Conservation (phyloP, 2,888 invertebrate genomes). For the Drosophila ustulata region DNA sequence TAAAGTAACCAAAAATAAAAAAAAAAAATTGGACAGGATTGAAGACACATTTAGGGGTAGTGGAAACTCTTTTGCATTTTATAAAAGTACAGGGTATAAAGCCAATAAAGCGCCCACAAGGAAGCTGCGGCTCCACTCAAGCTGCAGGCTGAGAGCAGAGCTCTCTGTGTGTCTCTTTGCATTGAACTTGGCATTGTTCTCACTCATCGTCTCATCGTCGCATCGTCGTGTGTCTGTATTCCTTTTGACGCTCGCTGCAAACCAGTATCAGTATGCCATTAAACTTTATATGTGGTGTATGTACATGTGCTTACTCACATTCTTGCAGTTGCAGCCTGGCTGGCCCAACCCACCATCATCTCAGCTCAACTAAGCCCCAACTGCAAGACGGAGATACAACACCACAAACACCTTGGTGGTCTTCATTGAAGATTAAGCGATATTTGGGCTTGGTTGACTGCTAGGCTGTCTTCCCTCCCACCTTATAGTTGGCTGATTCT, state of each 20-base stretch:
- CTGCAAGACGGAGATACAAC: background rate
- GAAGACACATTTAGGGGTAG: background rate
- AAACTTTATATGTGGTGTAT: slow-evolving; percentile 51
- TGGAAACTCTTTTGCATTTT: background rate
- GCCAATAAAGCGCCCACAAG: slow-evolving; percentile 66
- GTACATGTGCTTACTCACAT: slow-evolving; percentile 12
- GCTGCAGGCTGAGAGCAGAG: no score
- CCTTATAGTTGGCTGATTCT: slow-evolving; percentile 18
- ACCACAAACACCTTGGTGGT: slow-evolving; percentile 53
- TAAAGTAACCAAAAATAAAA: background rate
- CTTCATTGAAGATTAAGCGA: slow-evolving; percentile 53
- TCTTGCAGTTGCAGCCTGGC: slow-evolving; percentile 12
- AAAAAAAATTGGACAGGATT: background rate
- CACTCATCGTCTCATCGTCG: slow-evolving; percentile 21
- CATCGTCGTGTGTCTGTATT: slow-evolving; percentile 54
- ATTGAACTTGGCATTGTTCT: slow-evolving; percentile 69
- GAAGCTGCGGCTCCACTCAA: slow-evolving; percentile 39
- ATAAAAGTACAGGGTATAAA: slow-evolving; percentile 29
- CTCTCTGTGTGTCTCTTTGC: slow-evolving; percentile 42
- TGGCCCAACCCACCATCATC: slow-evolving; percentile 27
- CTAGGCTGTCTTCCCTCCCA: slow-evolving; percentile 1
- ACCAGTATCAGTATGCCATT: slow-evolving; percentile 74
- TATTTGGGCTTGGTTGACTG: slow-evolving; percentile 46
- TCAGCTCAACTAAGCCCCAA: background rate
- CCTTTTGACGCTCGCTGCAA: slow-evolving; percentile 68